Conservation (phyloP, 2,797 vertebrate species). For the Pseudopleuronectes americanus region DNA sequence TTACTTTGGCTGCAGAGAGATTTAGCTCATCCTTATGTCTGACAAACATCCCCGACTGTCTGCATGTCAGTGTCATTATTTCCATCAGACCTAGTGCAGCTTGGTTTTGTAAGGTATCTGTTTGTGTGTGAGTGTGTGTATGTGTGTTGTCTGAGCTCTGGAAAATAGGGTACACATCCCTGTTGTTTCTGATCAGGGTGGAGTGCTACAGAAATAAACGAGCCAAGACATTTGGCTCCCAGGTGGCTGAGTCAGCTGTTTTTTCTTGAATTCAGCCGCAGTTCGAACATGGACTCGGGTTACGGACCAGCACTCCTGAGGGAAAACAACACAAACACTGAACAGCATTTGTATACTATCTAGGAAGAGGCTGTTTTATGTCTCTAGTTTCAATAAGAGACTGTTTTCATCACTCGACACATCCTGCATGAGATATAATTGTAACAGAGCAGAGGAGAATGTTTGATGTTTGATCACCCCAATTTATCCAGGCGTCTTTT, state of each 20-base stretch:
- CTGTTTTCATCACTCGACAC: constrained; percentile 29
- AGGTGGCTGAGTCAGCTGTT: constrained; percentile 80
- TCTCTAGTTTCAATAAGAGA: constrained; percentile 30
- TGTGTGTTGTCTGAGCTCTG: constrained; percentile 38
- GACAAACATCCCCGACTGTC: constrained; percentile 26
- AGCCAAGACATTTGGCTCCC: constrained; percentile 76
- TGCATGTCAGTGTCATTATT: constrained; percentile 28
- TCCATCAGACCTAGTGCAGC: constrained; percentile 9
- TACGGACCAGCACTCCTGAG: constrained; percentile 41
- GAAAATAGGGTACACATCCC: constrained; percentile 55
- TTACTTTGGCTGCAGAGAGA: constrained; percentile 16
- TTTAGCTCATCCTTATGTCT: constrained; percentile 27
- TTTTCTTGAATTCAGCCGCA: constrained; percentile 47
- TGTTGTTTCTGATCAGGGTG: constrained; percentile 72
- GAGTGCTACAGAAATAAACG: constrained; percentile 65
- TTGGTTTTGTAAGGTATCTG: constrained; percentile 25
- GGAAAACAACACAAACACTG: constrained; percentile 41
- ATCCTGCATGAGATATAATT: constrained; percentile 17
- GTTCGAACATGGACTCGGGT: constrained; percentile 54
- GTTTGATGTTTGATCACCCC: not conserved
- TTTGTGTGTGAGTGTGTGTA: constrained; percentile 9
- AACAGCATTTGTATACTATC: constrained; percentile 18
- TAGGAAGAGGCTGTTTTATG: constrained; percentile 31
- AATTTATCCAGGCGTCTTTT: not conserved
- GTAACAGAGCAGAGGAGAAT: too few relatives aligned